phyloP scores from a whole-genome alignment of 92 coral and sea anemone genomes.

The Phymanthus crucifer region DNA sequence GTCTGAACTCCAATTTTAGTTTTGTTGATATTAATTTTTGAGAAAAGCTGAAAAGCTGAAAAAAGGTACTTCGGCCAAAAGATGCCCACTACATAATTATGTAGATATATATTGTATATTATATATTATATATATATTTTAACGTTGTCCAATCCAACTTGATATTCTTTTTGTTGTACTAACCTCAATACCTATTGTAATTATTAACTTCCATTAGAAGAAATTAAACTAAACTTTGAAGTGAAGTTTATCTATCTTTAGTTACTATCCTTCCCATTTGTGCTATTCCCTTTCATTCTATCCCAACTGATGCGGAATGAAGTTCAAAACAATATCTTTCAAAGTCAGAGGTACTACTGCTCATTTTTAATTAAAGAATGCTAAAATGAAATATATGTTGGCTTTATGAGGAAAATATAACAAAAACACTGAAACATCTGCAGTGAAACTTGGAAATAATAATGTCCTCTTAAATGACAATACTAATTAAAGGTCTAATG shows the following conservation, averaged over 20 bases:
- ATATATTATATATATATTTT: neutral
- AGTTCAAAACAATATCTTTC: neutral
- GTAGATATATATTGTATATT: neutral
- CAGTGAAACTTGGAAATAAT: neutral
- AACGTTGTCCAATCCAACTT: neutral
- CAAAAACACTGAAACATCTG: neutral
- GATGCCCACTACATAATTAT: neutral
- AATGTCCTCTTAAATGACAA: neutral
- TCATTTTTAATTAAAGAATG: neutral
- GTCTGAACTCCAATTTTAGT: neutral
- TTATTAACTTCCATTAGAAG: neutral
- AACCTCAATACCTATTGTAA: neutral
- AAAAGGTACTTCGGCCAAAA: neutral
- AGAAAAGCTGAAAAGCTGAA: neutral
- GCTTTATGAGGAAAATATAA: neutral
- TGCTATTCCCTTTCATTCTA: neutral
- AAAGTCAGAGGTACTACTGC: neutral
- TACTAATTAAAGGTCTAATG: neutral
- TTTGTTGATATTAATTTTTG: neutral
- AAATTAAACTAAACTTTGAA: conserved; percentile 1
- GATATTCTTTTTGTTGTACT: neutral
- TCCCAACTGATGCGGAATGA: neutral
- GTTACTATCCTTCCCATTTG: neutral
- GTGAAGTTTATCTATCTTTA: neutral
- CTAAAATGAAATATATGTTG: neutral